Percentiles rank a stretch among this genome's conserved stretches.
These are phyloP conservation scores for Sabatieria punctata DNA, from an alignment of 2,888 invertebrate genomes.

Conservation along the genomic window DNA sequence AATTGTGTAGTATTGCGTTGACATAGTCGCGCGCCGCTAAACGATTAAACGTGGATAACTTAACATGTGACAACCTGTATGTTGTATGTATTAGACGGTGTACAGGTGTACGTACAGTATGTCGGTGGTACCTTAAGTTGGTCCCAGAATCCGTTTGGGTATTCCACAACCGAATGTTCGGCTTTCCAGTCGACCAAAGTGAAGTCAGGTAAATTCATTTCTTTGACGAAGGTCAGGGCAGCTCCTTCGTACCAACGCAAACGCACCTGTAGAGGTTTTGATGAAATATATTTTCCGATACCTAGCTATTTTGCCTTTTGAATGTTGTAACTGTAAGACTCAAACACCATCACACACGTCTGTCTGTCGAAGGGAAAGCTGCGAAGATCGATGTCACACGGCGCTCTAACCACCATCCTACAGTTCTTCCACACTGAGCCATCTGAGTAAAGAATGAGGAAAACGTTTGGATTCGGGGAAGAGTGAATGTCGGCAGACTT, in stretches of 20 bases:
- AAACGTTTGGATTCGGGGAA: slow-evolving; percentile 7
- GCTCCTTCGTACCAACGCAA: slow-evolving; percentile 4
- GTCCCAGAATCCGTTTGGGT: slow-evolving; percentile 10
- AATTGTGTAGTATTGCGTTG: too few relatives aligned
- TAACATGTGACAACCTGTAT: too few relatives aligned
- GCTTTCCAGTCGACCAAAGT: neutral
- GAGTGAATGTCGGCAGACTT: slow-evolving; percentile 5
- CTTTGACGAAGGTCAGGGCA: slow-evolving; percentile 5
- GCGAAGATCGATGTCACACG: slow-evolving; percentile 9
- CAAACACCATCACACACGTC: slow-evolving; percentile 6
- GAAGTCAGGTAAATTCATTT: slow-evolving; percentile 10
- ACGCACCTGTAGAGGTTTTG: neutral
- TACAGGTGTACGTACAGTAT: too few relatives aligned
- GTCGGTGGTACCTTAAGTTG: slow-evolving; percentile 4
- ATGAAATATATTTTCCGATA: neutral
- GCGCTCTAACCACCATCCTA: slow-evolving; percentile 7
- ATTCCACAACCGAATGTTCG: neutral
- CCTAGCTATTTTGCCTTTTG: slow-evolving; percentile 2
- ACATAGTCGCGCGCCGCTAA: too few relatives aligned
- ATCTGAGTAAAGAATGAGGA: slow-evolving; percentile 9
- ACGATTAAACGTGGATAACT: too few relatives aligned
- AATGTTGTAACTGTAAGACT: slow-evolving; percentile 9
- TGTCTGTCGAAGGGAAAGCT: slow-evolving; percentile 11
- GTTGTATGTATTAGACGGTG: too few relatives aligned
- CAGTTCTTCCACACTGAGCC: slow-evolving; percentile 8